These are phyloP conservation scores for Ovis canadensis DNA, from an alignment of 2,113 vertebrate genomes.

Conservation along the genomic window DNA sequence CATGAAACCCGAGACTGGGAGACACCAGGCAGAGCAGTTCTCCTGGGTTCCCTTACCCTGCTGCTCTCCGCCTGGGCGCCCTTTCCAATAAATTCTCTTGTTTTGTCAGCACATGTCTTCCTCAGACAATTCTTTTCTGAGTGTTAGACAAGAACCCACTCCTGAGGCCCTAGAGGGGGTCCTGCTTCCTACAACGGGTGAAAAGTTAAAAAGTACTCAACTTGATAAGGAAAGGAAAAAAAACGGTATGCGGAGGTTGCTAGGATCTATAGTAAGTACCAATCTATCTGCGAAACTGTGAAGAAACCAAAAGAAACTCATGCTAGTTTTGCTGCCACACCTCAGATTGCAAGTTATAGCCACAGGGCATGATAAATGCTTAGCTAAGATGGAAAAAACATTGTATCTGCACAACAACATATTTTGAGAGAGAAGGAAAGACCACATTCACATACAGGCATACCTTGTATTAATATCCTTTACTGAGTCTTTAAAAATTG, in stretches of 20 bases:
- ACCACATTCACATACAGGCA: neutral
- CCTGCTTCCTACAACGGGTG: neutral
- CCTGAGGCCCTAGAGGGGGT: neutral
- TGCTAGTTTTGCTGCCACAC: neutral
- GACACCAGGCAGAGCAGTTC: neutral
- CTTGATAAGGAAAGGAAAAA: neutral
- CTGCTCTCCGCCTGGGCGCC: accelerated
- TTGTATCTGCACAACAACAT: neutral
- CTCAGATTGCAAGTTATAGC: neutral
- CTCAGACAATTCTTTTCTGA: neutral
- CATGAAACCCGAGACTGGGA: neutral
- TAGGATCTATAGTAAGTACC: neutral
- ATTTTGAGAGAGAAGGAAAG: neutral
- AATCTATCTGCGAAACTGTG: neutral
- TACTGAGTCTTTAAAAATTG: neutral
- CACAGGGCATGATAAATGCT: neutral
- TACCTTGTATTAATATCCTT: neutral
- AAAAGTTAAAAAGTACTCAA: neutral
- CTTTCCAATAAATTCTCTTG: neutral
- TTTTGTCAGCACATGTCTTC: neutral
- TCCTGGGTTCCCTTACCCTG: neutral
- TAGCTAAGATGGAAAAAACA: neutral
- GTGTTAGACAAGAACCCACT: neutral
- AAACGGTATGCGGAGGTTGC: neutral
- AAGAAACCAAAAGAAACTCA: neutral